Evolutionary conservation across 2,797 vertebrate species (phyloP).

Genomic region (Lerista edwardsae): DNA sequence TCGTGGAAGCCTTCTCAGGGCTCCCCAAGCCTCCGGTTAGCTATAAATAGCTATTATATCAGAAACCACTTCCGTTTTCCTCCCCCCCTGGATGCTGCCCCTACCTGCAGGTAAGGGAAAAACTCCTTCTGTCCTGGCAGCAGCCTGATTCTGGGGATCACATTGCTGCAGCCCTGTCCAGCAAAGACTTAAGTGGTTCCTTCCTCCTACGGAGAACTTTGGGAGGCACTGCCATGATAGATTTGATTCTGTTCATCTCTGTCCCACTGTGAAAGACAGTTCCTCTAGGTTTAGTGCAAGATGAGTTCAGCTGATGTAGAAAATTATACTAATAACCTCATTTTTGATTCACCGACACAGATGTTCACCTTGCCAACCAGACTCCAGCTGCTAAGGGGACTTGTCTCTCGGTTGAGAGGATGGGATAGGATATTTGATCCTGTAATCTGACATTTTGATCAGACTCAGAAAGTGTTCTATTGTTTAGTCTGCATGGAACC

Average conservation of each 20-base stretch:
- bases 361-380: not conserved
- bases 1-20: too few species aligned
- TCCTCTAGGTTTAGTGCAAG: not conserved
- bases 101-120: too few species aligned
- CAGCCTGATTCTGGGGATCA: too few species aligned
- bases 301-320: not conserved
- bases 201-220: too few species aligned
- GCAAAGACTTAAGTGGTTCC: too few species aligned
- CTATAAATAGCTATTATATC: too few species aligned
- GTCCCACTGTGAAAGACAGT: not conserved
- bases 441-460: not conserved
- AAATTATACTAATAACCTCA: not conserved
- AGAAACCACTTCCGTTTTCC: too few species aligned
- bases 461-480: constrained; percentile 1
- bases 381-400: not conserved
- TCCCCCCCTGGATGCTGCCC: too few species aligned
- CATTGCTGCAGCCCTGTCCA: too few species aligned
- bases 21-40: too few species aligned
- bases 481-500: not conserved
- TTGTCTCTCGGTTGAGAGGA: not conserved
- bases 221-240: not conserved
- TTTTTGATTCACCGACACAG: not conserved
- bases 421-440: not conserved
- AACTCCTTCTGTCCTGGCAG: too few species aligned
- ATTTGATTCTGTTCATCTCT: too few species aligned